These are phyloP conservation scores for Aldrovandia affinis DNA, from an alignment of 2,797 vertebrate species.

Conservation along the genomic window DNA sequence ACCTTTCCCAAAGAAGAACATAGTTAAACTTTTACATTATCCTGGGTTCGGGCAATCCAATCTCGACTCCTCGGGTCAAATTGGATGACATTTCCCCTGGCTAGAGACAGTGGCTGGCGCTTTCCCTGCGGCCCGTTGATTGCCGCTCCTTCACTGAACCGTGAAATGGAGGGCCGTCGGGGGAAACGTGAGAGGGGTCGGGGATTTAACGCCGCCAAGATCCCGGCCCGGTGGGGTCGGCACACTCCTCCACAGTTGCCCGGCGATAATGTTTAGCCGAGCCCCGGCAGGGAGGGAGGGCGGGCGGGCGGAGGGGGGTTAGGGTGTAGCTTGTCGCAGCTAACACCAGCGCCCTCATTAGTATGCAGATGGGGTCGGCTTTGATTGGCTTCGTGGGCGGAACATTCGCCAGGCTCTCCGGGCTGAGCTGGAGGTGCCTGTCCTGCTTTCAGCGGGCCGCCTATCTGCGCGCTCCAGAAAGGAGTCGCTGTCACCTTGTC, in stretches of 20 bases:
- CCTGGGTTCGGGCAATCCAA: conserved; percentile 40
- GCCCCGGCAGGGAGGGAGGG: background rate
- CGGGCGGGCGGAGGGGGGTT: background rate
- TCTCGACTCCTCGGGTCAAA: conserved; percentile 43
- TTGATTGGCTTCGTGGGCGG: conserved; percentile 21
- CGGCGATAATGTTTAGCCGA: background rate
- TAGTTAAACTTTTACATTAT: conserved; percentile 41
- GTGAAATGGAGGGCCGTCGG: conserved; percentile 21
- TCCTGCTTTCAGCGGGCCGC: background rate
- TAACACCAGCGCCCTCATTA: background rate
- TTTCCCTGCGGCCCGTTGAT: conserved; percentile 51
- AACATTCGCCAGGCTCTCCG: conserved; percentile 11
- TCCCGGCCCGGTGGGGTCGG: background rate
- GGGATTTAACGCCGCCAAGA: conserved; percentile 28
- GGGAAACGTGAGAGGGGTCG: background rate
- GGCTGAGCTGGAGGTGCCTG: background rate
- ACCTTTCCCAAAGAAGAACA: background rate
- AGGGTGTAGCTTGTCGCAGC: background rate
- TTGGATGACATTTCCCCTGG: conserved; percentile 40
- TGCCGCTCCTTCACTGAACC: conserved; percentile 37
- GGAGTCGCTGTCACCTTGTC: conserved; percentile 33
- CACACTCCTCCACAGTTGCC: background rate
- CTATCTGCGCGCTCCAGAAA: conserved; percentile 34
- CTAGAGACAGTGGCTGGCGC: conserved; percentile 34
- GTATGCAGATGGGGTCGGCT: conserved; percentile 19